Evolutionary conservation across 1,140 invertebrate genomes (phyloP).

Genomic region (Meloidogyne chitwoodi): DNA sequence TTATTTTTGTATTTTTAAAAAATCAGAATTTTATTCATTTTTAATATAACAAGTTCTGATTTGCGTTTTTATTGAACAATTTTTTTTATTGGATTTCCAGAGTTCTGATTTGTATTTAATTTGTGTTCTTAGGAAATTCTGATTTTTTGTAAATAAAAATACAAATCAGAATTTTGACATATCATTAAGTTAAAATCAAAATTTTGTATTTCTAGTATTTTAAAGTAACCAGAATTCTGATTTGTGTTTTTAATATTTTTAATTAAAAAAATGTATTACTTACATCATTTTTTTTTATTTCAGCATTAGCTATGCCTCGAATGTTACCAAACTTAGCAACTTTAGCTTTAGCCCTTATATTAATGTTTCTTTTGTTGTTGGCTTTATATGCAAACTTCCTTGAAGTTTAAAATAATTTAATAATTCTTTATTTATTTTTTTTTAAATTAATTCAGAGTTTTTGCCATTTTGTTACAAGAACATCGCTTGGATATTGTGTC

Average conservation of each 20-base stretch:
- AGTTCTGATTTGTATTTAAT: too few relatives aligned
- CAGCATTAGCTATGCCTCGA: conserved; percentile 35
- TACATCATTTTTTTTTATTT: background rate
- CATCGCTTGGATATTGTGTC: conserved; percentile 53
- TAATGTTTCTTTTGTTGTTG: conserved; percentile 56
- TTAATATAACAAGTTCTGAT: background rate
- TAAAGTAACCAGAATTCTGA: background rate
- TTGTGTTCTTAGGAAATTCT: too few relatives aligned
- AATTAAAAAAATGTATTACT: too few relatives aligned
- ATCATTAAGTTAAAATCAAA: too few relatives aligned
- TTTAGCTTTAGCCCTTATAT: conserved; percentile 42
- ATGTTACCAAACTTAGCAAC: conserved; percentile 47
- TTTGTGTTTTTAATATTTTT: background rate
- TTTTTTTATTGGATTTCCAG: background rate
- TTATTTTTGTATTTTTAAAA: too few relatives aligned
- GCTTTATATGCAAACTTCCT: conserved; percentile 56
- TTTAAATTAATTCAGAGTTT: conserved; percentile 47
- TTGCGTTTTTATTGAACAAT: background rate
- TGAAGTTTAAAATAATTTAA: conserved; percentile 32
- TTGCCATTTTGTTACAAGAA: conserved; percentile 57
- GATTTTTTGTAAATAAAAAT: too few relatives aligned
- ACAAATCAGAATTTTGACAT: too few relatives aligned
- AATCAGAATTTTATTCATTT: background rate
- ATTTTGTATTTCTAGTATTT: too few relatives aligned
- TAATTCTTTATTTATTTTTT: background rate